A percentile compares a stretch with the other conserved stretches of the same genome.
phyloP scores from a whole-genome alignment of 2,797 vertebrate genomes.

The Sebastes elongatus region DNA sequence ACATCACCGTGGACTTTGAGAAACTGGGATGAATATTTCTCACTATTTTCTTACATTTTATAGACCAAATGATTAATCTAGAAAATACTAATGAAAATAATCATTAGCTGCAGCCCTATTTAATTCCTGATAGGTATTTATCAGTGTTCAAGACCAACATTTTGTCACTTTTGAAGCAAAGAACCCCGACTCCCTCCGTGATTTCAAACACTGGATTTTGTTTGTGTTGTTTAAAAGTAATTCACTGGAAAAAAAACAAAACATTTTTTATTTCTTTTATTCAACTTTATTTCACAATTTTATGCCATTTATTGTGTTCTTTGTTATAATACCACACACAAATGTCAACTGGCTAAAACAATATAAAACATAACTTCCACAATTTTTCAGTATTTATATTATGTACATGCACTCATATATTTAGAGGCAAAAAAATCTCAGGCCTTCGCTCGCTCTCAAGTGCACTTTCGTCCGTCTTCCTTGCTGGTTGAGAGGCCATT shows the following conservation, averaged over 20 bases:
- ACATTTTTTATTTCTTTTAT: slow-evolving; percentile 45
- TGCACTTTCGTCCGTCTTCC: slow-evolving; percentile 47
- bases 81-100: too few species aligned
- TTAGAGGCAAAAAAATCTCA: slow-evolving; percentile 64
- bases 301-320: slow-evolving; percentile 76
- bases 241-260: not conserved
- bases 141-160: not conserved
- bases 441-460: slow-evolving; percentile 55
- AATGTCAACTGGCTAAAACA: slow-evolving; percentile 82
- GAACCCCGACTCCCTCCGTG: not conserved
- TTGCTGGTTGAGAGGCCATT: slow-evolving; percentile 60
- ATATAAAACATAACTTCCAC: slow-evolving; percentile 84
- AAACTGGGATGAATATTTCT: too few species aligned
- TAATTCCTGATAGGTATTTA: not conserved
- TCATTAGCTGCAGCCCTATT: too few species aligned
- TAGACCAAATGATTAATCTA: too few species aligned
- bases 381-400: slow-evolving; percentile 81
- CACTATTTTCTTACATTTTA: too few species aligned
- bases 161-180: not conserved
- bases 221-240: not conserved
- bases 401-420: slow-evolving; percentile 75
- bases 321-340: slow-evolving; percentile 79
- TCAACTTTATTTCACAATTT: slow-evolving; percentile 77
- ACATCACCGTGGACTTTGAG: too few species aligned
- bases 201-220: not conserved